Evolutionary conservation across 1,140 invertebrate species (phyloP), one percentile per base, ranked within the genome.

Genomic region (Dolichoris vasculosae): DNA sequence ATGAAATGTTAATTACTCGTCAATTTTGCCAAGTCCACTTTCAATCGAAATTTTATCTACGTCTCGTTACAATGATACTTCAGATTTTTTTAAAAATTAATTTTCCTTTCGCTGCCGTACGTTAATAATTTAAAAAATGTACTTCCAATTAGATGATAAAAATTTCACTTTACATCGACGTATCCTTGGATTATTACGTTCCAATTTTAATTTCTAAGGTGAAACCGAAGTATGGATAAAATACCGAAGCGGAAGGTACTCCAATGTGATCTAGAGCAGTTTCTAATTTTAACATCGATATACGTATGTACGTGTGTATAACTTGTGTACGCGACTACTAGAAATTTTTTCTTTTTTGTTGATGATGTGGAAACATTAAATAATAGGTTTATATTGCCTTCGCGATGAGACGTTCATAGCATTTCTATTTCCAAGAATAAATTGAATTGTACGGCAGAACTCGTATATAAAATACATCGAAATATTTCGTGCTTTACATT

Each of bases 271-370:
- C 73, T 46, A 48, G 43, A 30, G 9, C 55, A 15, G 40, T 0
- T 38, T 63, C 78, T 81, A 82, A 82, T 82, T 71, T 71, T 82
- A 82, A 43, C 55, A 71, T 32, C 15, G 13, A 69, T 23, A 79
- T 38, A 30, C 43, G 38, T 32, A 38, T 43, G 38, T 4, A 59
- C 17, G 20, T 8, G 8, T 8, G 30, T 75, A 11, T 46, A 75
- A 20, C 26, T 20, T 67, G 6, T 64, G 30, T 64, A 64, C 30
- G 0, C 30, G 1, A 17, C 32, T 8, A 35, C 30, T 59, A 26
- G n/a, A n/a, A n/a, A 4, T 9, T 4, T 9, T 59, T 26, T 59
- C 9, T 51, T 17, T 9, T 51, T 17, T 17, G 6, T n/a, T n/a
- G 23, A 63, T 63, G 6, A 63, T n/a, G 26, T n/a, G 11, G 26